Evolutionary conservation across 2,888 invertebrate genomes (phyloP), one percentile per base, ranked within the genome.

Genomic region (Limenitis arthemis): DNA sequence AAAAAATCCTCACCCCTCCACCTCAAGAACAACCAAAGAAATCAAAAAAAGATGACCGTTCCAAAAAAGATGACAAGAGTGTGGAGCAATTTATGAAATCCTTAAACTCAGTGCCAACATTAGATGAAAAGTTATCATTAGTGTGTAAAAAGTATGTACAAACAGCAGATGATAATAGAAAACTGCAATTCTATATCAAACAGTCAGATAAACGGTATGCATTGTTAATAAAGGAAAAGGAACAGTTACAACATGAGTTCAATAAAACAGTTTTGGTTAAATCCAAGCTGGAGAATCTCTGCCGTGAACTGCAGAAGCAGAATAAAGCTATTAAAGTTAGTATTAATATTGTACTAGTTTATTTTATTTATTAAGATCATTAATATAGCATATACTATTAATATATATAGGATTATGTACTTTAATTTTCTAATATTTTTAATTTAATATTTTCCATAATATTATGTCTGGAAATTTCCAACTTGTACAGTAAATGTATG

Each of bases 251-350:
- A 69, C 87, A 91, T 47, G 97, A 97, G 67, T 91, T 93, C 58
- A 94, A 93, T 61, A 96, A 95, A 78, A 91, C 92, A 44, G 88
- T 96, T 47, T 88, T 96, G 43, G 91, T 95, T 43, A 92, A 94
- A 60, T 92, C 93, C 30, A 92, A 95, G 69, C 80, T 98, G 61
- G 97, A 98, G 75, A 94, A 92, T 70, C 87, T 98, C 5, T 98
- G 98, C 71, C 85, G 98, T 8, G 97, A 98, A 74, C 88, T 98
- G 41, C 98, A 98, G 79, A 93, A 94, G 70, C 94, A 96, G 66
- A 97, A 97, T 72, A 96, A 96, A 75, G 90, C 93, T 46, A 93
- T 97, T 12, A 96, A 96, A 88, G 93, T 94, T 81, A 61, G 63
- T 61, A 12, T 20, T 3, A 20, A 20, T 20, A 20, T 20, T 20